Evolutionary conservation across 2,797 vertebrate species (phyloP).

Genomic region (Crocidura indochinensis): DNA sequence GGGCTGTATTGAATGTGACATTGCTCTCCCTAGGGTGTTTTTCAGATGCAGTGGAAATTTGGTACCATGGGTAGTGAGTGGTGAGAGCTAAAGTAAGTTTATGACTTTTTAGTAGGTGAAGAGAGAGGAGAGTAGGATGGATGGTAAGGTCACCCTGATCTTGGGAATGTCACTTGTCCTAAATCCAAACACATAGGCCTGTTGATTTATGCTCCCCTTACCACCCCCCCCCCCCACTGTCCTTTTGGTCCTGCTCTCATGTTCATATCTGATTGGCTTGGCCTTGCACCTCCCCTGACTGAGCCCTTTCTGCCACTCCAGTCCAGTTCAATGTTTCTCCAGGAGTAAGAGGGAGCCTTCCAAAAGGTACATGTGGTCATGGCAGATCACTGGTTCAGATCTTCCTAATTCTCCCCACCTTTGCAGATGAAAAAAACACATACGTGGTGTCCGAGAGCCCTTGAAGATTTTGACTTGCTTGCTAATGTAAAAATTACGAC

Average conservation of each 20-base stretch:
- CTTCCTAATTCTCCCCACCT: not conserved
- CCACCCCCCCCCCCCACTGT: too few species aligned
- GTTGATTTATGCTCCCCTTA: not conserved
- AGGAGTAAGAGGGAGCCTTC: conserved; percentile 4
- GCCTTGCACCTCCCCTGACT: not conserved
- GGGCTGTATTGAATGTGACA: not conserved
- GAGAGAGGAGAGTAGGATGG: not conserved
- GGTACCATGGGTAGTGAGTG: conserved; percentile 1
- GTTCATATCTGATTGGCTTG: not conserved
- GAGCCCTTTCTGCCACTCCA: conserved; percentile 6
- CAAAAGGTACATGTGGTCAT: not conserved
- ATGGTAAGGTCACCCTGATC: not conserved
- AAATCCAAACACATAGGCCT: conserved; percentile 27
- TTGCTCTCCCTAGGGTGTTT: conserved; percentile 10
- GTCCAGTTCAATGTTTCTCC: not conserved
- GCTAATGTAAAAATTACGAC: conserved; percentile 23
- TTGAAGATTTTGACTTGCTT: conserved; percentile 52
- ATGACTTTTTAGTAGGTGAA: conserved; percentile 3
- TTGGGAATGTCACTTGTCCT: not conserved
- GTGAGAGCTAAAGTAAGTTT: conserved; percentile 47
- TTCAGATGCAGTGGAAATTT: conserved; percentile 47
- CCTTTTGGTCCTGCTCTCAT: not conserved
- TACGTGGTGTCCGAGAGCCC: not conserved
- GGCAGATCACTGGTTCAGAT: conserved; percentile 32
- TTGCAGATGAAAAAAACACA: conserved; percentile 1